Evolutionary conservation across 2,113 vertebrate genomes (phyloP).

Genomic region (Acrocephalus arundinaceus): DNA sequence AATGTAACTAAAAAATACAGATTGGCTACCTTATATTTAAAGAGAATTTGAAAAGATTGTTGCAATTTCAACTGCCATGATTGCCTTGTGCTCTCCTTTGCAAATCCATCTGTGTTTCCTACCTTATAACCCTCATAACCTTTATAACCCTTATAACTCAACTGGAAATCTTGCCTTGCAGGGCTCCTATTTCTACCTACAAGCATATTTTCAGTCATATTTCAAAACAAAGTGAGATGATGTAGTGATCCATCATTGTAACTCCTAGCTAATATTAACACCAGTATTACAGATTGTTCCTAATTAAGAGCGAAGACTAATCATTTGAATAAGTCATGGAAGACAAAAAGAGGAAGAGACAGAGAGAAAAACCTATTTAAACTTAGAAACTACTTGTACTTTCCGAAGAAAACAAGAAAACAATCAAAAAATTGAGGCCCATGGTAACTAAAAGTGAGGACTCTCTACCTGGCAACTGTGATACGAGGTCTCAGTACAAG

Average conservation of each 20-base stretch:
- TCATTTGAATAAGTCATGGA: not conserved
- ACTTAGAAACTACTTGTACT: not conserved
- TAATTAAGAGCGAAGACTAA: not conserved
- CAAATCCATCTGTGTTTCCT: not conserved
- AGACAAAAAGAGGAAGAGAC: not conserved
- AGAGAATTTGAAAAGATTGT: not conserved
- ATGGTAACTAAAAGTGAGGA: not conserved
- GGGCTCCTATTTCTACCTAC: not conserved
- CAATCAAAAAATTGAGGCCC: not conserved
- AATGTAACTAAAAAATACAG: not conserved
- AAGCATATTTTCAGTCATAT: not conserved
- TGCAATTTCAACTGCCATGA: not conserved
- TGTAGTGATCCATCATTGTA: not conserved
- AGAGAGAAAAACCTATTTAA: not conserved
- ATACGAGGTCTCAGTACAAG: not conserved
- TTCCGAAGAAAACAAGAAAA: not conserved
- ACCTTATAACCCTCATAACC: not conserved
- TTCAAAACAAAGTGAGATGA: not conserved
- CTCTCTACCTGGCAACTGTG: not conserved
- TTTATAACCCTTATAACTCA: not conserved
- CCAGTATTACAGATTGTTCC: not conserved
- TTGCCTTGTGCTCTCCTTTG: not conserved
- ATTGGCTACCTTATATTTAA: not conserved
- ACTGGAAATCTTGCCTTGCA: not conserved
- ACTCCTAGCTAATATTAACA: not conserved